Evolutionary conservation across 2,888 invertebrate genomes (phyloP), one percentile per base, ranked within the genome.

Genomic region (Nemapogon koenigi): DNA sequence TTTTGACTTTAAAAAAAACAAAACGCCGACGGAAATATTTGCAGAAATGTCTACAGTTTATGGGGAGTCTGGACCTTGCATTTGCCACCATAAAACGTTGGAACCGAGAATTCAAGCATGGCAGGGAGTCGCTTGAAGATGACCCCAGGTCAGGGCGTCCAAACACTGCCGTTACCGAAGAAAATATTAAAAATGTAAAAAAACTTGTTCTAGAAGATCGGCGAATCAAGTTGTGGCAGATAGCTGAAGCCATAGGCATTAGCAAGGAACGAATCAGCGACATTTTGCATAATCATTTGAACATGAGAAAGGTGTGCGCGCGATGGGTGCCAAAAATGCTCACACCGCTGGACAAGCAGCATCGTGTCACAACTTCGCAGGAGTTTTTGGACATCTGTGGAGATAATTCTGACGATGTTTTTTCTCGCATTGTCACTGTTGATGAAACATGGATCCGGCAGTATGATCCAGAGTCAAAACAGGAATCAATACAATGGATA

Each of bases 91-190:
- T n/a, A n/a, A n/a, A n/a, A n/a, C n/a, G n/a, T n/a, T n/a, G n/a
- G n/a, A n/a, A n/a, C n/a, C n/a, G n/a, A n/a, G n/a, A n/a, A n/a
- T n/a, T n/a, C n/a, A n/a, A n/a, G n/a, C n/a, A n/a, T n/a, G n/a
- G n/a, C n/a, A n/a, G n/a, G n/a, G n/a, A n/a, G n/a, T n/a, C n/a
- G n/a, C n/a, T n/a, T n/a, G n/a, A n/a, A n/a, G n/a, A n/a, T n/a
- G n/a, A n/a, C n/a, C 36, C 42, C 29, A 22, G 39, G 39, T 42
- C 37, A 29, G 37, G 37, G 32, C 42, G 37, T 29, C 36, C 42
- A 32, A 39, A 42, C 26, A 37, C 36, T 11, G 36, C 40, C 37
- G 27, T 31, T 30, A 41, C 33, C 17, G 33, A 30, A 27, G 31
- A 29, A 39, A 39, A 38, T 29, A 29, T 39, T 6, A 10, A 22